A percentile compares a stretch with the other conserved stretches of the same genome.
Conservation (phyloP, 1,140 invertebrate species). For the Magallana gigas region DNA sequence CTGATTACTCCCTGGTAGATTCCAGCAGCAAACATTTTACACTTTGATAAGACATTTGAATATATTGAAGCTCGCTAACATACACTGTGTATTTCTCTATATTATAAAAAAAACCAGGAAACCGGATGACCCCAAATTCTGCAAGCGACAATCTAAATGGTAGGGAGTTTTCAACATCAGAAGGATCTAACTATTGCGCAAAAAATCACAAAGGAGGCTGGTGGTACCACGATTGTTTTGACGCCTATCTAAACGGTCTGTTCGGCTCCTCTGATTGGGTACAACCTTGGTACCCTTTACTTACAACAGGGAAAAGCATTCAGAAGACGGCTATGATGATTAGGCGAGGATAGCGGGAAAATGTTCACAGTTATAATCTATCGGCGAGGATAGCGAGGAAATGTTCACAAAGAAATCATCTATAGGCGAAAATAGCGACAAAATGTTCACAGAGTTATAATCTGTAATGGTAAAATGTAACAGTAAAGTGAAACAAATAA, state of each 20-base stretch:
- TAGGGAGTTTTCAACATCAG: not conserved
- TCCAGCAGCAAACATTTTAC: too few relatives aligned
- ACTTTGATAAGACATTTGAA: too few relatives aligned
- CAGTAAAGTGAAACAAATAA: too few relatives aligned
- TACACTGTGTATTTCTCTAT: too few relatives aligned
- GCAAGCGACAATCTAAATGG: not conserved
- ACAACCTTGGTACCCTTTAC: not conserved
- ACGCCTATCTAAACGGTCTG: not conserved
- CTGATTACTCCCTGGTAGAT: too few relatives aligned
- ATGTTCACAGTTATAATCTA: too few relatives aligned
- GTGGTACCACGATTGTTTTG: not conserved
- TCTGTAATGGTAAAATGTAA: too few relatives aligned
- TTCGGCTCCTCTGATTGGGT: not conserved
- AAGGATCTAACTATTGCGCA: not conserved
- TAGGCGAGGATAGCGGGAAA: not conserved
- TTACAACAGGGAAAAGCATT: not conserved
- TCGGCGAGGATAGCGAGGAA: not conserved
- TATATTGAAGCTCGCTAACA: too few relatives aligned
- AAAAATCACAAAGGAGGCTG: not conserved
- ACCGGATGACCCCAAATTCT: not conserved
- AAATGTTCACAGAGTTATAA: too few relatives aligned
- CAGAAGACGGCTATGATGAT: not conserved
- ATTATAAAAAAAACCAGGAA: too few relatives aligned
- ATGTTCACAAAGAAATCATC: too few relatives aligned
- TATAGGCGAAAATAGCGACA: too few relatives aligned